Conservation (phyloP, 2,797 vertebrate genomes). For the Staurois parvus region DNA sequence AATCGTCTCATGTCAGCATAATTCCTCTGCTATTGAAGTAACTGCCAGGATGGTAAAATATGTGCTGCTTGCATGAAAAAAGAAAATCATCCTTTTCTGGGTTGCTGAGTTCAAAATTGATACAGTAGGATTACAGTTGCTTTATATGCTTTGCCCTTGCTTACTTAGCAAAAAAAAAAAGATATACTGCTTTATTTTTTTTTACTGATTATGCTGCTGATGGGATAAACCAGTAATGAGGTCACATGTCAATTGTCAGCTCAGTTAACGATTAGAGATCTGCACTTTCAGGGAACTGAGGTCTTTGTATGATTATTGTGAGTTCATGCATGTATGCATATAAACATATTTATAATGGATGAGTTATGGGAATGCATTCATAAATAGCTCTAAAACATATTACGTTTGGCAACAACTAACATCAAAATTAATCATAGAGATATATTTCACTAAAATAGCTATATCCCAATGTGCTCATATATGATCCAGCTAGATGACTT, state of each 20-base stretch:
- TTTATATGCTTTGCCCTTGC: slow-evolving; percentile 21
- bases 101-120: slow-evolving; percentile 13
- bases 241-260: neutral
- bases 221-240: neutral
- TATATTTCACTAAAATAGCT: too few relatives aligned
- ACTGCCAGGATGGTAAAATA: slow-evolving; percentile 34
- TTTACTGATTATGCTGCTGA: neutral
- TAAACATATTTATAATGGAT: neutral
- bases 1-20: slow-evolving; percentile 43
- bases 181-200: neutral
- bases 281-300: neutral
- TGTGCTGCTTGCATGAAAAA: slow-evolving; percentile 37
- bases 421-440: neutral
- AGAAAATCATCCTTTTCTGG: slow-evolving; percentile 31
- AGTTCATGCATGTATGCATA: neutral
- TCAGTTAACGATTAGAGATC: neutral
- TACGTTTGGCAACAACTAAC: neutral
- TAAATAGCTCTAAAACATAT: neutral
- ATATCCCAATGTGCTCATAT: too few relatives aligned
- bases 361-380: neutral
- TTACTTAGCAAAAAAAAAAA: slow-evolving; percentile 25
- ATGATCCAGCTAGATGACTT: too few relatives aligned
- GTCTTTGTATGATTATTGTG: neutral
- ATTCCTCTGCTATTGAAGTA: slow-evolving; percentile 27
- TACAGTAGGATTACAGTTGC: slow-evolving; percentile 29